Conservation (phyloP, 2,888 invertebrate species). For the Plemyria rubiginata region DNA sequence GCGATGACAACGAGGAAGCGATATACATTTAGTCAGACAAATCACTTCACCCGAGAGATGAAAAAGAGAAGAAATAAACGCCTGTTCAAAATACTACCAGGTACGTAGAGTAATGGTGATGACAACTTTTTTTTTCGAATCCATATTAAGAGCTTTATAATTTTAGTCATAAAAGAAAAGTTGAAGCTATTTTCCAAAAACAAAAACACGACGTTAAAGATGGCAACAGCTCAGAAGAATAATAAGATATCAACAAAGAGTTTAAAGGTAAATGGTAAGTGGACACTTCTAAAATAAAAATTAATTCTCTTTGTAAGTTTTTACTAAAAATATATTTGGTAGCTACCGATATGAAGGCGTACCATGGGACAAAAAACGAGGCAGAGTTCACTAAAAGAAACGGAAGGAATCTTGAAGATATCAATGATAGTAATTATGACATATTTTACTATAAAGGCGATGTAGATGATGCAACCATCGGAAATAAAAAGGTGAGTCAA, state of each 20-base stretch:
- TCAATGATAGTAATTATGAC: not conserved
- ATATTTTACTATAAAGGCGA: constrained; percentile 13
- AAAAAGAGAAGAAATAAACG: constrained; percentile 12
- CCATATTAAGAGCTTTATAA: not conserved
- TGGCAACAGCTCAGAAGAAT: not conserved
- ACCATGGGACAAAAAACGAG: not conserved
- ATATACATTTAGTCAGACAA: constrained; percentile 12
- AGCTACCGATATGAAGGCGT: not conserved
- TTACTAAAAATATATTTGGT: not conserved
- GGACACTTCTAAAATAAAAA: not conserved
- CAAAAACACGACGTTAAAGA: not conserved
- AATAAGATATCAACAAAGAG: not conserved
- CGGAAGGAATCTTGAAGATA: not conserved
- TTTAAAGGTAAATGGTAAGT: constrained; percentile 11
- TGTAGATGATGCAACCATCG: not conserved
- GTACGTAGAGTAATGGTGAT: constrained; percentile 1
- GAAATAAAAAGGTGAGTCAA: not conserved
- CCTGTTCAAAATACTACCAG: not conserved
- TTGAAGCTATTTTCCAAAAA: not conserved
- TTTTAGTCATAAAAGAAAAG: constrained; percentile 18
- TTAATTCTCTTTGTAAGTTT: not conserved
- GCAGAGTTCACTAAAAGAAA: not conserved
- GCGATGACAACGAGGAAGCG: constrained; percentile 18
- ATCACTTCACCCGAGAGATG: constrained; percentile 10
- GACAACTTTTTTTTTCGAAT: not conserved